These are phyloP conservation scores for Steinernema carpocapsae DNA, from an alignment of 2,888 invertebrate species.

Conservation along the genomic window DNA sequence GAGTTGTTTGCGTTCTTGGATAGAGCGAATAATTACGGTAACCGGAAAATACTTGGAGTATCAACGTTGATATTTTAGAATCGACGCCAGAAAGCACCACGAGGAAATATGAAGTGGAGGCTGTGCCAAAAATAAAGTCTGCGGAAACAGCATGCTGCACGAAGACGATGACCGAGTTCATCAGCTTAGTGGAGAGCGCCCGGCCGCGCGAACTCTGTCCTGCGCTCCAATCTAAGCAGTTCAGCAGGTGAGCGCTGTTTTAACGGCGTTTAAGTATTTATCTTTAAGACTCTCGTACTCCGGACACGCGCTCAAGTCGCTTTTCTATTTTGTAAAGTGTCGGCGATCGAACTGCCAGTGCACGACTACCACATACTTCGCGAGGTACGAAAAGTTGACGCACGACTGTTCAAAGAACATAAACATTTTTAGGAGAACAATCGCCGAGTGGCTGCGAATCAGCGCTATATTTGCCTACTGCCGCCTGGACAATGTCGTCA, in stretches of 20 bases:
- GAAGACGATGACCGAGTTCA: slow-evolving; percentile 28
- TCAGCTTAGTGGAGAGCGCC: slow-evolving; percentile 9
- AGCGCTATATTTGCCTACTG: slow-evolving; percentile 46
- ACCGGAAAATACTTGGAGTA: neutral
- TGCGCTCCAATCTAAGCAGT: neutral
- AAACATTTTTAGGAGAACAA: slow-evolving; percentile 33
- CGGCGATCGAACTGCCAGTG: slow-evolving; percentile 35
- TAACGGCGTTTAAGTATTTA: neutral
- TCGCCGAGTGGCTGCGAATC: slow-evolving; percentile 49
- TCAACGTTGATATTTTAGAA: neutral
- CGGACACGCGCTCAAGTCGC: slow-evolving; percentile 35
- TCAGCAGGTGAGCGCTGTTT: slow-evolving; percentile 1
- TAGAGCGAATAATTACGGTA: neutral
- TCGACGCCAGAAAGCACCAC: neutral
- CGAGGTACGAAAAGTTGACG: slow-evolving; percentile 2
- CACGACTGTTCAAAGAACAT: too few species aligned
- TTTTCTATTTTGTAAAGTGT: slow-evolving; percentile 38
- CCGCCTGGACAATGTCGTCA: slow-evolving; percentile 37
- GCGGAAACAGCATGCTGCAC: slow-evolving; percentile 9
- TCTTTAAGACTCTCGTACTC: slow-evolving; percentile 27
- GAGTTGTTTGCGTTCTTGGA: slow-evolving; percentile 19
- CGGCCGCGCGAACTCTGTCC: neutral
- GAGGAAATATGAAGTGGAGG: neutral
- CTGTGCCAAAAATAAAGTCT: neutral
- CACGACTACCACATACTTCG: neutral